Conservation (phyloP, 1,140 invertebrate species). For the Drosophila cardini region DNA sequence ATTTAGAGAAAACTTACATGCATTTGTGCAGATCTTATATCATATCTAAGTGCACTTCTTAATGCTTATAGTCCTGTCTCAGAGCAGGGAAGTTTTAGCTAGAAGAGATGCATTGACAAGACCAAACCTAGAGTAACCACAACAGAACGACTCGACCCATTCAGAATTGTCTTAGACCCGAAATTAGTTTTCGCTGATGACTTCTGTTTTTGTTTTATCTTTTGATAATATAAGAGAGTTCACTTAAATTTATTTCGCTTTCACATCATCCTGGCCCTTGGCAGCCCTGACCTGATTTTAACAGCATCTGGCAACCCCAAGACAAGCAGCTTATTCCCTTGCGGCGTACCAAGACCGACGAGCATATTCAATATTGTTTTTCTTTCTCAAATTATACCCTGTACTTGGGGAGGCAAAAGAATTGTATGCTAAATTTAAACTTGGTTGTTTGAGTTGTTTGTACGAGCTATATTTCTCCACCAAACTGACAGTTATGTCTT, state of each 20-base stretch:
- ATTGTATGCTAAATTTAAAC: background rate
- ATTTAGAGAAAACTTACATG: too few species aligned
- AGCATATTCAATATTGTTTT: slow-evolving; percentile 39
- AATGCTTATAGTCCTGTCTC: too few species aligned
- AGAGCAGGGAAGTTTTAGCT: too few species aligned
- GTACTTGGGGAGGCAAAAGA: background rate
- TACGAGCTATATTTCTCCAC: too few species aligned
- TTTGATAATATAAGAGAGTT: too few species aligned
- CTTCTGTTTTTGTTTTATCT: background rate
- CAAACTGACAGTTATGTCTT: too few species aligned
- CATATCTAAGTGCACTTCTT: too few species aligned
- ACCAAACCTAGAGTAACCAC: background rate
- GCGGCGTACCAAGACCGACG: slow-evolving; percentile 1
- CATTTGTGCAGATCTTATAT: too few species aligned
- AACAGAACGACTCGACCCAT: background rate
- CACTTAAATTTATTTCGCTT: background rate
- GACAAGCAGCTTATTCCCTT: background rate
- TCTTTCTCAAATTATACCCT: slow-evolving; percentile 16
- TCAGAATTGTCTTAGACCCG: slow-evolving; percentile 22
- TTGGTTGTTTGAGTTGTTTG: too few species aligned
- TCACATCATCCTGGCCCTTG: background rate
- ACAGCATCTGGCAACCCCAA: slow-evolving; percentile 8
- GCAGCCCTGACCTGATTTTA: slow-evolving; percentile 6
- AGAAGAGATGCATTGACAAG: background rate
- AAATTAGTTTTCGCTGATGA: slow-evolving; percentile 36